These are phyloP conservation scores for Callyntrura guangdongensis DNA, from an alignment of 2,888 invertebrate species.

Conservation along the genomic window DNA sequence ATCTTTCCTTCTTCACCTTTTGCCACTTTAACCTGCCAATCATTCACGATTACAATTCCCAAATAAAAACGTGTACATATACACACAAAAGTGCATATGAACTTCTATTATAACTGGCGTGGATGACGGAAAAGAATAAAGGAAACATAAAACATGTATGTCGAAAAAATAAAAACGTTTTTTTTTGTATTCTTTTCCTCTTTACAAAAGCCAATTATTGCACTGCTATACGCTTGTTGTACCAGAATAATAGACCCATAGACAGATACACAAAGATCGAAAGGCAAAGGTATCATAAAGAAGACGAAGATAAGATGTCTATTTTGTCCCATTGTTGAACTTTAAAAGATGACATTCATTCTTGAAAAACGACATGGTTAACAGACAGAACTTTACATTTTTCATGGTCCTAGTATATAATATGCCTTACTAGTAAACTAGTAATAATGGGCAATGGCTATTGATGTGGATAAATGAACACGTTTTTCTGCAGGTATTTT, in stretches of 20 bases:
- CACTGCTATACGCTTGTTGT: background rate
- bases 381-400: constrained; percentile 14
- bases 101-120: background rate
- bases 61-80: constrained; percentile 14
- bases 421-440: too few relatives aligned
- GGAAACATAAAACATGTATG: constrained; percentile 3
- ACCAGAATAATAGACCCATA: background rate
- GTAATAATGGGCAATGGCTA: background rate
- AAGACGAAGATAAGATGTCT: background rate
- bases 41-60: constrained; percentile 56
- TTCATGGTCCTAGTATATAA: background rate
- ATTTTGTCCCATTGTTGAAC: background rate
- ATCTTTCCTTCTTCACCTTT: constrained; percentile 54
- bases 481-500: background rate
- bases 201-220: constrained; percentile 34
- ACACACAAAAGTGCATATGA: background rate
- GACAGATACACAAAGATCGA: too few relatives aligned
- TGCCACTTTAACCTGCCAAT: constrained; percentile 70
- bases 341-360: constrained; percentile 26
- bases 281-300: background rate
- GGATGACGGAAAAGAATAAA: constrained; percentile 1
- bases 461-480: background rate
- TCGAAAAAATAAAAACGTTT: constrained; percentile 2
- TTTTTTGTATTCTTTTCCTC: background rate
- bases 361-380: constrained; percentile 26